A percentile compares a stretch with the other conserved stretches of the same genome.
These are phyloP conservation scores for Podarcis siculus DNA, from an alignment of 2,797 vertebrate species.

Conservation along the genomic window DNA sequence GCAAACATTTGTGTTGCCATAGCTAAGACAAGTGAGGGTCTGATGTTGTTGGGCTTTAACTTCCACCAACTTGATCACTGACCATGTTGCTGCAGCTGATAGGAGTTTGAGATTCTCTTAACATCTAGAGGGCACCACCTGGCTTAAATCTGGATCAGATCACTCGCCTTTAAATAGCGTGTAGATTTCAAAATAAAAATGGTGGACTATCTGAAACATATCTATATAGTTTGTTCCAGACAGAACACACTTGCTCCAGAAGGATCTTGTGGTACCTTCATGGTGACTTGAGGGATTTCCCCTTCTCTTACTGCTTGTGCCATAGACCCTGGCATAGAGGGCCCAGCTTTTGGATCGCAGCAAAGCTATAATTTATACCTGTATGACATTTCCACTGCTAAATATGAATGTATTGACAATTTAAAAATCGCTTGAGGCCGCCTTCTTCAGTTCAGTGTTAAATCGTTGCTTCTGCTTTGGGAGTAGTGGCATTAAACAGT, in stretches of 20 bases:
- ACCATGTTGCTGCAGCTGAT: no score
- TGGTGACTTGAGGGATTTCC: neutral
- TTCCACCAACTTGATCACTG: no score
- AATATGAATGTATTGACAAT: neutral
- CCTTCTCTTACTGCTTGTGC: neutral
- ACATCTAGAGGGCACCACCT: no score
- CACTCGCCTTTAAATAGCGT: neutral
- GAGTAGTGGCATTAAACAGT: neutral
- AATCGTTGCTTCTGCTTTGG: neutral
- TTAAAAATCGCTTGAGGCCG: neutral
- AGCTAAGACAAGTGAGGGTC: no score
- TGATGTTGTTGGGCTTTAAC: no score
- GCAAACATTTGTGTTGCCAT: neutral
- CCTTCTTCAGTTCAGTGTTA: neutral
- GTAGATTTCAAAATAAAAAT: neutral
- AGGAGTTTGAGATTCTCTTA: no score
- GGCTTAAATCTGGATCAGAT: no score
- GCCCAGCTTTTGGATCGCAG: neutral
- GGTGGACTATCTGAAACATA: neutral
- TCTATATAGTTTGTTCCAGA: neutral
- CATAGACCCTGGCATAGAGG: neutral
- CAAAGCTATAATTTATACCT: neutral
- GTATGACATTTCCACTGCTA: neutral
- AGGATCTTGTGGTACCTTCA: neutral
- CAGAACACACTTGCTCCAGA: no score